Conservation (phyloP, 2,888 invertebrate genomes). For the Drosophila dives region DNA sequence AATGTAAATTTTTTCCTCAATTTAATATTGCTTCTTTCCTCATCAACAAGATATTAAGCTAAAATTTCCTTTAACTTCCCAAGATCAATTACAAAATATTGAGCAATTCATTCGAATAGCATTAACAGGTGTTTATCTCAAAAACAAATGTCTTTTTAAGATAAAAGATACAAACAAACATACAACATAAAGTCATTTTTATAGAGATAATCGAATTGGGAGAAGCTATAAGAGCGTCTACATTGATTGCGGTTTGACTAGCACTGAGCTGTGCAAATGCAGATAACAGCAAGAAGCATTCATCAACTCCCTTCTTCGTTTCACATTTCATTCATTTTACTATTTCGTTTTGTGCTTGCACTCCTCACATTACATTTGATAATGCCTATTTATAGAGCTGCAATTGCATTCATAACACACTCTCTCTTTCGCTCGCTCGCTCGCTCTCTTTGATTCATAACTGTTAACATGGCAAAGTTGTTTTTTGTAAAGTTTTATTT, state of each 20-base stretch:
- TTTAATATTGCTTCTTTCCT: slow-evolving; percentile 1
- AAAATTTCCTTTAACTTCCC: background rate
- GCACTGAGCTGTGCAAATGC: slow-evolving; percentile 9
- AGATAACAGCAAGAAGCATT: slow-evolving; percentile 27
- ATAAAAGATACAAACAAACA: background rate
- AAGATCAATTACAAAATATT: background rate
- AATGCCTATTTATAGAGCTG: slow-evolving; percentile 65
- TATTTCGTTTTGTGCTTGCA: slow-evolving; percentile 25
- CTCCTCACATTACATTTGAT: slow-evolving; percentile 57
- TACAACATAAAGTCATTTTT: slow-evolving; percentile 8
- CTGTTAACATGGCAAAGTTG: slow-evolving; percentile 16
- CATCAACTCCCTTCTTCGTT: slow-evolving; percentile 19
- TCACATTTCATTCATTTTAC: slow-evolving; percentile 29
- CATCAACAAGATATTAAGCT: background rate
- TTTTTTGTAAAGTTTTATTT: slow-evolving; percentile 24
- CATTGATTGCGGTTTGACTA: slow-evolving; percentile 7
- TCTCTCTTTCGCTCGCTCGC: background rate
- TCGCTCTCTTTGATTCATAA: slow-evolving; percentile 48
- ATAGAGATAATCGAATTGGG: slow-evolving; percentile 14
- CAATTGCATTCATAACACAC: slow-evolving; percentile 24
- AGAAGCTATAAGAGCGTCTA: background rate
- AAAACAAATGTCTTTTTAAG: slow-evolving; percentile 26
- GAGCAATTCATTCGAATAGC: slow-evolving; percentile 32
- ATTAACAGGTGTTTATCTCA: slow-evolving; percentile 29
- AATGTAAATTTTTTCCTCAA: background rate